These are phyloP conservation scores for Setipinna tenuifilis DNA, from an alignment of 2,797 vertebrate genomes.

Conservation along the genomic window DNA sequence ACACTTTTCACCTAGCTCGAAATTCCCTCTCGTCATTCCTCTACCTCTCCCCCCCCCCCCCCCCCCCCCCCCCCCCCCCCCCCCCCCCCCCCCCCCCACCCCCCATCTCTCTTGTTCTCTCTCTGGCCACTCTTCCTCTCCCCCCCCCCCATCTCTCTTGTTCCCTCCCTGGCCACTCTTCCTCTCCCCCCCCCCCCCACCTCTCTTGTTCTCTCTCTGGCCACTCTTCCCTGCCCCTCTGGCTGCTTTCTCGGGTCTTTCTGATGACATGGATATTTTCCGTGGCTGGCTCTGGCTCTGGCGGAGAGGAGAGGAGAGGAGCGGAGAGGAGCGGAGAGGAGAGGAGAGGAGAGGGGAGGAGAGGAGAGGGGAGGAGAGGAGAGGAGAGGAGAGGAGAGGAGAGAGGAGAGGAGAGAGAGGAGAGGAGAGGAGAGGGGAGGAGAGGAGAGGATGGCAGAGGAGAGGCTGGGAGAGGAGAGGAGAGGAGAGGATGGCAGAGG, in stretches of 20 bases:
- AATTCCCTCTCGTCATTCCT: background rate
- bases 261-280: conserved; percentile 24
- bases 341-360: too few relatives aligned
- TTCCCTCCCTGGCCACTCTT: conserved; percentile 67
- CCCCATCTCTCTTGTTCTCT: background rate
- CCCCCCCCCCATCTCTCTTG: conserved; percentile 56
- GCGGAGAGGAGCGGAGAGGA: too few relatives aligned
- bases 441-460: too few relatives aligned
- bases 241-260: background rate
- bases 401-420: too few relatives aligned
- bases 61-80: conserved; percentile 10
- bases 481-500: too few relatives aligned
- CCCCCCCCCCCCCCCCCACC: conserved; percentile 9
- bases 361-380: too few relatives aligned
- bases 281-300: background rate
- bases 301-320: too few relatives aligned
- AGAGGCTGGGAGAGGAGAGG: too few relatives aligned
- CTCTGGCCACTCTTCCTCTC: conserved; percentile 55
- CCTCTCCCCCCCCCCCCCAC: background rate
- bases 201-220: background rate
- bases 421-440: too few relatives aligned
- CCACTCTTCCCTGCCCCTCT: background rate
- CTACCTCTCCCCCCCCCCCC: background rate
- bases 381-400: too few relatives aligned
- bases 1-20: background rate